phyloP scores from a whole-genome alignment of 1,140 invertebrate genomes.

The Stratiolaelaps scimitus region DNA sequence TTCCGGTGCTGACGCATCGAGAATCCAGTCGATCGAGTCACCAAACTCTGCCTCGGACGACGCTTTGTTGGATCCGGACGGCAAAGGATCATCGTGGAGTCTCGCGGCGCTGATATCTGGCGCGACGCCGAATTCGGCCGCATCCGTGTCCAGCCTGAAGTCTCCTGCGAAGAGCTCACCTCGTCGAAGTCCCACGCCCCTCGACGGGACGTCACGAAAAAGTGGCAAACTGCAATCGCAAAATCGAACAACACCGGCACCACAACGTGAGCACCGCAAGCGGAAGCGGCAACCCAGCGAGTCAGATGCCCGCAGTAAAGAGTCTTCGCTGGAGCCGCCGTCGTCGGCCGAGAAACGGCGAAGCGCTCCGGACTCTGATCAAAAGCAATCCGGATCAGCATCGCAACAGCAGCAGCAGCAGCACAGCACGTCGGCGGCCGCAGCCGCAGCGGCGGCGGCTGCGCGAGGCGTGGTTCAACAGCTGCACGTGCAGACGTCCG shows the following conservation, averaged over 20 bases:
- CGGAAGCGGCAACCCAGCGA: slow-evolving; percentile 4
- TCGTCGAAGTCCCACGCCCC: slow-evolving; percentile 2
- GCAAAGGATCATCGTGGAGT: background rate
- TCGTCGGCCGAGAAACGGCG: slow-evolving; percentile 10
- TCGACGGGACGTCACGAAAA: slow-evolving; percentile 2
- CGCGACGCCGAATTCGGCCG: slow-evolving; percentile 2
- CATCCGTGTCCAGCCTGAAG: background rate
- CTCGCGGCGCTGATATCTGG: background rate
- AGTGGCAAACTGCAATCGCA: slow-evolving; percentile 2
- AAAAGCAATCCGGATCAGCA: too few species aligned
- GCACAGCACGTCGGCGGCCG: too few species aligned
- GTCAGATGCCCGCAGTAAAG: slow-evolving; percentile 14
- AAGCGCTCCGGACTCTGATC: background rate
- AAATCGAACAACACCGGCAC: too few species aligned
- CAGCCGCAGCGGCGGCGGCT: too few species aligned
- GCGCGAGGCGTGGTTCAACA: too few species aligned
- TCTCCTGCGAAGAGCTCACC: slow-evolving; percentile 20
- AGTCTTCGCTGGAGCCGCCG: background rate
- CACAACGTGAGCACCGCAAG: background rate
- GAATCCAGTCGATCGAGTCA: slow-evolving; percentile 15
- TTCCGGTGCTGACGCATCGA: background rate
- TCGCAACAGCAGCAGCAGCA: too few species aligned
- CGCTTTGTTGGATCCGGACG: background rate
- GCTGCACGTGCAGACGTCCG: too few species aligned
- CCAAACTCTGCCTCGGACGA: slow-evolving; percentile 13